These are phyloP conservation scores for Sinocyclocheilus anshuiensis DNA, from an alignment of 2,113 vertebrate genomes.

Conservation along the genomic window DNA sequence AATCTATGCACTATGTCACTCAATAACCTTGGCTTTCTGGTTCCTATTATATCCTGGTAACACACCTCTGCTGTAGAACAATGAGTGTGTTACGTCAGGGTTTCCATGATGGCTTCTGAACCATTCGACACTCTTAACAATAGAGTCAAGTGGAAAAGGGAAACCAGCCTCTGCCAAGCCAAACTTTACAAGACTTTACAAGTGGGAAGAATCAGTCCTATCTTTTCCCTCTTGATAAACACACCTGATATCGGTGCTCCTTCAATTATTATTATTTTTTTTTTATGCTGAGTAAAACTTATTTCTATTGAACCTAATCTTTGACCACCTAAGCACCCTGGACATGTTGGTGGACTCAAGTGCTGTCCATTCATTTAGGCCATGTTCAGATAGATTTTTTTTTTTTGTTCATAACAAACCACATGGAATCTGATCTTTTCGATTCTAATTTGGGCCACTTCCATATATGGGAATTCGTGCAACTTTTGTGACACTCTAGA, in stretches of 20 bases:
- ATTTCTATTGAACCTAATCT: neutral
- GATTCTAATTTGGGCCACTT: too few species aligned
- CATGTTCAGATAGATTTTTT: neutral
- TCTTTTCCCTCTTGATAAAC: neutral
- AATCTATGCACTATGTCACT: neutral
- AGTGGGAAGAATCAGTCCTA: neutral
- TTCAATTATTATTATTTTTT: neutral
- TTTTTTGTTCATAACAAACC: too few species aligned
- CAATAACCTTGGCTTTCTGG: neutral
- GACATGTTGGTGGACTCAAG: neutral
- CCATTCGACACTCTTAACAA: constrained; percentile 61
- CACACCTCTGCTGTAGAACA: constrained; percentile 33
- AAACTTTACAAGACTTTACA: constrained; percentile 57
- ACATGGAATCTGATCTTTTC: too few species aligned
- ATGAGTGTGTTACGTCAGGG: constrained; percentile 34
- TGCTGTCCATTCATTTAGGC: neutral
- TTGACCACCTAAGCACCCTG: neutral
- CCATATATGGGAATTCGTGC: too few species aligned
- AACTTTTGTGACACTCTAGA: too few species aligned
- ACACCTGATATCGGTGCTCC: neutral
- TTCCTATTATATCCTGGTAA: constrained; percentile 14
- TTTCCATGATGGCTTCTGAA: constrained; percentile 59
- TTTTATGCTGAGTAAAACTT: neutral
- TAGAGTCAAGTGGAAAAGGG: constrained; percentile 68
- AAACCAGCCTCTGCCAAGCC: constrained; percentile 61